Evolutionary conservation across 2,113 vertebrate genomes (phyloP), one percentile per base, ranked within the genome.

Genomic region (Zosterops hypoxanthus): DNA sequence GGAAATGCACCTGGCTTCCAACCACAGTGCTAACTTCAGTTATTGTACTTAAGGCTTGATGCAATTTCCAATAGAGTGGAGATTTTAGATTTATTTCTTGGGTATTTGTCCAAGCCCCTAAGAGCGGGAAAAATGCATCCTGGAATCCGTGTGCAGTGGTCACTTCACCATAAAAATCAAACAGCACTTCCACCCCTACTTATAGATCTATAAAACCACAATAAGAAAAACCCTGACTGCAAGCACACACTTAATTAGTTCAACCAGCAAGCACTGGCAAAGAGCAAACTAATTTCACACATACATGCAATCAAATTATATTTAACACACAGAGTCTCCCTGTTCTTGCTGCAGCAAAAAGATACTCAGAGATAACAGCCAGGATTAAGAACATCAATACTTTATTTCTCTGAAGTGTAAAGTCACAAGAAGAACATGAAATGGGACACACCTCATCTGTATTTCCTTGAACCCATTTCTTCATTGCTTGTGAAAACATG

Each of bases 401-500:
- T 85, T 86, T 16, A 71, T n/a, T 88, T 83, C 56, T 50, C 22
- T 56, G 39, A 50, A 18, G 21, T 7, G 23, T 39, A 5, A 89
- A 85, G 47, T 34, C 31, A 61, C 57, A 65, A 46, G 59, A 25
- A 57, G 16, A 86, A 79, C 12, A 46, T 44, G 91, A 92, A 91
- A n/a, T 29, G 33, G 11, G 17, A 63, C 60, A 49, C 66, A 99
- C 99, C 99, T 99, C 99, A 81, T 99, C 98, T 36, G 99, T 98
- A 95, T 97, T 98, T 95, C 99, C 99, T 97, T 99, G 99, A 71
- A 99, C 99, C 99, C 99, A 99, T 95, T 99, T 99, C 98, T 99
- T 99, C 99, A 99, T 99, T 77, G 98, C 99, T 98, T 99, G 98
- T 96, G 99, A 99, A 97, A 99, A 99, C 98, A 99, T 99, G 92